Evolutionary conservation across 2,797 vertebrate species (phyloP).

Genomic region (Cossypha dichroa): DNA sequence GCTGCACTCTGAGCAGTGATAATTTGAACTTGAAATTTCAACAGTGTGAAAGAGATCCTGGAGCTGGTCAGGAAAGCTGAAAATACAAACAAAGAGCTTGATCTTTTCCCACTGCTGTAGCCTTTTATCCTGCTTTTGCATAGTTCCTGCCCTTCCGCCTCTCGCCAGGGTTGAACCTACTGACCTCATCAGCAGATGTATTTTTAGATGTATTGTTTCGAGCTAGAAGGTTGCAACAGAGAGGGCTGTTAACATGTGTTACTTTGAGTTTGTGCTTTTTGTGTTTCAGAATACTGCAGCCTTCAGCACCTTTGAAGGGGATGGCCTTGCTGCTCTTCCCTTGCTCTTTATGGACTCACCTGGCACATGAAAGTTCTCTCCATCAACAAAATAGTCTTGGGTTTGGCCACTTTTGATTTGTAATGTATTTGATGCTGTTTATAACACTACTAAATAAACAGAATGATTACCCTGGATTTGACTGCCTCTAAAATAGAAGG

Average conservation of each 20-base stretch:
- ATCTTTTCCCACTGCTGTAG: neutral
- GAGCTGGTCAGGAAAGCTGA: neutral
- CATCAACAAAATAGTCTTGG: neutral
- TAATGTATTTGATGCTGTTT: neutral
- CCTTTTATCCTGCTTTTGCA: neutral
- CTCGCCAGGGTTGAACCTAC: neutral
- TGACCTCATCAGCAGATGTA: slow-evolving; percentile 51
- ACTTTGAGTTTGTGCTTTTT: slow-evolving; percentile 11
- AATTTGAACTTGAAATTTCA: slow-evolving; percentile 5
- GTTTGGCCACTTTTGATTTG: neutral
- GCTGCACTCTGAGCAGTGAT: neutral
- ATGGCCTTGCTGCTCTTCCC: neutral
- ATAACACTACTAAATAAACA: neutral
- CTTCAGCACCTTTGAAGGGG: neutral
- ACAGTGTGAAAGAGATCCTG: neutral
- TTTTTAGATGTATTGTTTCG: slow-evolving; percentile 59
- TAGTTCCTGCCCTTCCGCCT: slow-evolving; percentile 9
- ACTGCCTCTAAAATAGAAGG: neutral
- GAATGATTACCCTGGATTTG: neutral
- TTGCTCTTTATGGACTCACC: neutral
- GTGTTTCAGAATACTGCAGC: neutral
- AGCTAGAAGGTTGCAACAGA: neutral
- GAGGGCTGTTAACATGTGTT: neutral
- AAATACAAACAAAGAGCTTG: neutral
- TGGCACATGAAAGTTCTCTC: neutral